Conservation (phyloP, 2,797 vertebrate genomes). For the Pseudochaenichthys georgianus region DNA sequence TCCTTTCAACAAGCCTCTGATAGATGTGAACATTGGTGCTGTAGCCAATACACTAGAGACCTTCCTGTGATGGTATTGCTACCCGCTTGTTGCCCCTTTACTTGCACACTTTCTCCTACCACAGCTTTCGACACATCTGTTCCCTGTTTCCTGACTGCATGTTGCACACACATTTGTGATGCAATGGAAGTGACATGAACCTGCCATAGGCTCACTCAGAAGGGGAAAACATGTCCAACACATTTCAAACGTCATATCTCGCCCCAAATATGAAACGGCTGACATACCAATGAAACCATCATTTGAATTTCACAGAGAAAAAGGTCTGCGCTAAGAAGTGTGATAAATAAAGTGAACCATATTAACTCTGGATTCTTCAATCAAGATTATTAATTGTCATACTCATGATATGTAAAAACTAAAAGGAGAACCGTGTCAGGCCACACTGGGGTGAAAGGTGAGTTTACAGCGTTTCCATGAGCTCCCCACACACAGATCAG, state of each 20-base stretch:
- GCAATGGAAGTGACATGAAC: too few relatives aligned
- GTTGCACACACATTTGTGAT: too few relatives aligned
- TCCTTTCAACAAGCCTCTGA: too few relatives aligned
- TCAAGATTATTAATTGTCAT: neutral
- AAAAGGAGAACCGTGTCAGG: neutral
- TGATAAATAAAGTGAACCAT: neutral
- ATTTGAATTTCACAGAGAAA: neutral
- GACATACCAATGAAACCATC: neutral
- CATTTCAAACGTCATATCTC: neutral
- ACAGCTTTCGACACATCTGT: too few relatives aligned
- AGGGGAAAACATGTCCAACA: too few relatives aligned
- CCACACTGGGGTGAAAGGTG: constrained; percentile 6
- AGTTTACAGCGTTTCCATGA: constrained; percentile 13
- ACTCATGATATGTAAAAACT: neutral
- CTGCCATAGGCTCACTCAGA: too few relatives aligned
- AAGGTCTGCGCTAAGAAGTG: neutral
- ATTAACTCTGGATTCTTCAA: neutral
- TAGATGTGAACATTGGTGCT: too few relatives aligned
- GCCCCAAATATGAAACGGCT: neutral
- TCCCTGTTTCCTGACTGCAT: too few relatives aligned
- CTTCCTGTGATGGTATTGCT: too few relatives aligned
- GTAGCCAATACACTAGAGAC: too few relatives aligned
- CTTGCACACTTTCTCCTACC: too few relatives aligned
- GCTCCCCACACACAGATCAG: neutral
- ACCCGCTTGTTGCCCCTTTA: too few relatives aligned